Base-by-base conservation (phyloP, 2,888 invertebrate species). In the Pasiphila rectangulata region DNA sequence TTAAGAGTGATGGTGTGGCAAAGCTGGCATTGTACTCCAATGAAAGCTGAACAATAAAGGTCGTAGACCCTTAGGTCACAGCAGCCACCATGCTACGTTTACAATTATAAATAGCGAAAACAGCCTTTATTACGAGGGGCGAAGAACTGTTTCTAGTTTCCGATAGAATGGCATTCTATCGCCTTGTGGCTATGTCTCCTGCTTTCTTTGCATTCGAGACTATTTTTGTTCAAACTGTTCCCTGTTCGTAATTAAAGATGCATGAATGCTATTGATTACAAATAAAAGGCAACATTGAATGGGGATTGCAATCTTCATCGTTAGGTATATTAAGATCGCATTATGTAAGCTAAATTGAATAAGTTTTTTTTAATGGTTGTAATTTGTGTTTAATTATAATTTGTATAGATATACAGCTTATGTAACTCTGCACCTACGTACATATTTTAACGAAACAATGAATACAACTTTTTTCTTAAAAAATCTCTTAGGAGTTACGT, bases 31-130 rank as follows among this genome's bases (percentile, higher is more conserved):
- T 80, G 82, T 79, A 72, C 75, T 78, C 57, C 75, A 75, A 79
- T 79, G 77, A 71, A 79, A 77, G 73, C 70, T 77, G 74, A 84
- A 83, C 84, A 85, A 84, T 83, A 73, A 76, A 72, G 84, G 84
- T 83, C 85, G 79, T 73, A 74, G 83, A 83, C 83, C 83, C 74
- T 70, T 66, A 71, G 83, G 82, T 81, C 79, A 79, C 71, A 72
- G 67, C 76, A 67, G 66, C 72, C 69, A 72, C 70, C 67, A 74
- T 59, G 56, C 69, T 63, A 61, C 68, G 61, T 62, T 44, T 29
- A 27, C 56, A 48, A 58, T 56, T 47, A 37, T 43, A 49, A 57
- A 57, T 47, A 51, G 58, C 59, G 50, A 61, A 62, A 63, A 57
- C 60, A 56, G 49, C 44, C 64, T 61, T 67, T 69, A 52, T 46